These are phyloP conservation scores for Sebastolobus alascanus DNA, from an alignment of 2,797 vertebrate species.

Conservation along the genomic window DNA sequence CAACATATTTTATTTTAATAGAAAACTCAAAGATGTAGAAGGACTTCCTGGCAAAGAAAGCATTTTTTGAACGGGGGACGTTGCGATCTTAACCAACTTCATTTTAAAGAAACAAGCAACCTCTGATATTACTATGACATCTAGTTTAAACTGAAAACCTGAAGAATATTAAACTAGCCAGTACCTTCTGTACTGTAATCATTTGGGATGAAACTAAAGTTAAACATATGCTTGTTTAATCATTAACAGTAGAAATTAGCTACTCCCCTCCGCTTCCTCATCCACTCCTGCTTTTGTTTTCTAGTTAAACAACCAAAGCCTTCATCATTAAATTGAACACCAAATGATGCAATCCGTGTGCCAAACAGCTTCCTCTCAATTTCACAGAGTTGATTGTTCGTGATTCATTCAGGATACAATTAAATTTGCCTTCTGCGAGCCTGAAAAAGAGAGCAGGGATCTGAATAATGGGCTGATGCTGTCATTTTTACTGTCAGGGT, in stretches of 20 bases:
- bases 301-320: conserved; percentile 13
- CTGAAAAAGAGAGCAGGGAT: conserved; percentile 27
- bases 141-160: neutral
- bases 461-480: conserved; percentile 31
- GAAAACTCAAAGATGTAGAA: neutral
- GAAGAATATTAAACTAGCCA: neutral
- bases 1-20: neutral
- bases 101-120: neutral
- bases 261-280: neutral
- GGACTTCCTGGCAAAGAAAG: neutral
- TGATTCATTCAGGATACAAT: conserved; percentile 65
- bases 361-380: conserved; percentile 21
- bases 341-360: conserved; percentile 16
- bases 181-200: neutral
- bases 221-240: conserved; percentile 30
- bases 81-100: neutral
- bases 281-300: neutral
- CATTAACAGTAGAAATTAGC: conserved; percentile 3
- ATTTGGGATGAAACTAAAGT: neutral
- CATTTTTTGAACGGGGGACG: neutral
- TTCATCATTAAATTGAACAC: conserved; percentile 9
- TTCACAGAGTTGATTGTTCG: conserved; percentile 31
- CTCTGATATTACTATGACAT: neutral
- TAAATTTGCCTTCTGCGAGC: conserved; percentile 28
- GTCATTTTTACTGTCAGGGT: conserved; percentile 34